Evolutionary conservation across 2,113 vertebrate genomes (phyloP).

Genomic region (Chascanopsetta lugubris): DNA sequence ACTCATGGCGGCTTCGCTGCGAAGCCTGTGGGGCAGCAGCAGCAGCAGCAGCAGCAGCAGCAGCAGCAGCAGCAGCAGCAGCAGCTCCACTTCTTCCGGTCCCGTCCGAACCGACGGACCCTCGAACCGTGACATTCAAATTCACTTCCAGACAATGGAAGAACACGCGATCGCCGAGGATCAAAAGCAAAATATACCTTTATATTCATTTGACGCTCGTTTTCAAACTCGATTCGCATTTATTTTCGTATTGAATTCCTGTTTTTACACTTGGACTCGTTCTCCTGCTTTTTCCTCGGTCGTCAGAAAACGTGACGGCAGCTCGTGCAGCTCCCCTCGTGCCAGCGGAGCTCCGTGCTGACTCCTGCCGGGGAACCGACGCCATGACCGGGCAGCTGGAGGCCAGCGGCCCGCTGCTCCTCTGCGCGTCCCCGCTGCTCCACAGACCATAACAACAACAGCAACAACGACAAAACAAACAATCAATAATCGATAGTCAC

Average conservation of each 20-base stretch:
- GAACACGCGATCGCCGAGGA: too few relatives aligned
- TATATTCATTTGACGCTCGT: too few relatives aligned
- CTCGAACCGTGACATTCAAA: neutral
- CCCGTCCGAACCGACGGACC: too few relatives aligned
- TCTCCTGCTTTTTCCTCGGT: too few relatives aligned
- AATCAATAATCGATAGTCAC: neutral
- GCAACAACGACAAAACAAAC: too few relatives aligned
- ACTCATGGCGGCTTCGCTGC: constrained; percentile 84
- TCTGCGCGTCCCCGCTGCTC: too few relatives aligned
- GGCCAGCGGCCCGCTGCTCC: constrained; percentile 42
- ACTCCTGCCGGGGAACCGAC: constrained; percentile 78
- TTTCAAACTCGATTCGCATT: neutral
- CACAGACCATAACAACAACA: too few relatives aligned
- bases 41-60: too few relatives aligned
- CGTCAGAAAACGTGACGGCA: neutral
- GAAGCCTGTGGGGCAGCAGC: constrained; percentile 76
- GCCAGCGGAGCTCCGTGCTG: constrained; percentile 76
- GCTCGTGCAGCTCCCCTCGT: constrained; percentile 12
- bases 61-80: constrained; percentile 67
- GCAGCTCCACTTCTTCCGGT: too few relatives aligned
- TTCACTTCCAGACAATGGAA: neutral
- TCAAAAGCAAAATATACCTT: too few relatives aligned
- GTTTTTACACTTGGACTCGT: neutral
- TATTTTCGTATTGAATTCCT: too few relatives aligned
- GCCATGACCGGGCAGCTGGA: constrained; percentile 75